Base-by-base conservation (phyloP, 2,797 vertebrate genomes). In the Bradypodion pumilum region DNA sequence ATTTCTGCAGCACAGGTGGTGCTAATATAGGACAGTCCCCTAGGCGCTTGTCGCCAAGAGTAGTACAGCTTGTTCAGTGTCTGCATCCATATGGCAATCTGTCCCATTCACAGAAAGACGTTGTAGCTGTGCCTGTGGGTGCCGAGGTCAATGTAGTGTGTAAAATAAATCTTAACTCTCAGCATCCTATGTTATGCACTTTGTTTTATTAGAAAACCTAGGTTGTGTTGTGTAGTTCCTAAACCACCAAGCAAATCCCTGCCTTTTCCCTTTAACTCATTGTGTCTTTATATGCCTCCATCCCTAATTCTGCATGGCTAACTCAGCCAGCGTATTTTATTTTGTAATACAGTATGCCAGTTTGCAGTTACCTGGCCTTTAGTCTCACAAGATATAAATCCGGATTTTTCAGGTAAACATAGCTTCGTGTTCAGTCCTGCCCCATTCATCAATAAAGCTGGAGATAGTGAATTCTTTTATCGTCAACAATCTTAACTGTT, bases 21-120 rank as follows among this genome's bases (percentile, higher is more conserved):
- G 95, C 93, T 96, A 95, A 98, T 97, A 95, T 97, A 97, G 97
- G 97, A 97, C 97, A 96, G 94, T 97, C 97, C 97, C 97, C 97
- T 91, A 97, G 98, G 97, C 97, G 96, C 97, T 96, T 97, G 97
- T 97, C 93, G 94, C 96, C 95, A 95, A 95, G 96, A 97, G 96
- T 96, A 95, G 95, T 97, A 97, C 96, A 97, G 97, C 97, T 98
- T 97, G 98, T 97, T 97, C 94, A 91, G 95, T 95, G 96, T 96
- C 95, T 95, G 94, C 92, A 90, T 97, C 97, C 98, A 98, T 98
- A 97, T 98, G 97, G 97, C 96, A 84, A 90, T 94, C 95, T 96
- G 96, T 97, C 96, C 97, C 93, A 91, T 96, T 97, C 96, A 96
- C 91, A 92, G 95, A 94, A 95, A 96, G 94, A 95, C 95, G 85